A percentile compares a stretch with the other conserved stretches of the same genome.
Evolutionary conservation across 2,113 vertebrate genomes (phyloP).

Genomic region (human): DNA sequence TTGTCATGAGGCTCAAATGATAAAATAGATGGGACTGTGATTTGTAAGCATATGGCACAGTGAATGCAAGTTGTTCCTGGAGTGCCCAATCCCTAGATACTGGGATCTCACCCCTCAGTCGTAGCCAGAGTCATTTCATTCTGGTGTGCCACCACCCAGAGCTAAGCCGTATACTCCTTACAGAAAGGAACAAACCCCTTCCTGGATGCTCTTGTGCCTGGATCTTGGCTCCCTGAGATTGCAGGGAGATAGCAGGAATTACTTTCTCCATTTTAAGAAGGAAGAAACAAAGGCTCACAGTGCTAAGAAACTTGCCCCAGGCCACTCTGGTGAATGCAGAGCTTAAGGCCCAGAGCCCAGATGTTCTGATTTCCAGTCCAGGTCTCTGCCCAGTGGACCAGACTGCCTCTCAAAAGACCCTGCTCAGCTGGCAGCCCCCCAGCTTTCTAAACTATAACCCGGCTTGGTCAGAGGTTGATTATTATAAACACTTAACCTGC

Average conservation of each 20-base stretch:
- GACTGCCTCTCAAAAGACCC: neutral
- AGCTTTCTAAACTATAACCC: accelerated
- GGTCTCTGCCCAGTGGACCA: neutral
- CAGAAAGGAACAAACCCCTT: neutral
- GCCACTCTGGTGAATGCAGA: neutral
- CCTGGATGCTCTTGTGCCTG: accelerated
- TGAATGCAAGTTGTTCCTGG: too few relatives aligned
- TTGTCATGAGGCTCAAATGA: accelerated
- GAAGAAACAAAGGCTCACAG: neutral
- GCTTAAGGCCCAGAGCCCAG: neutral
- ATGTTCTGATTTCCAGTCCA: neutral
- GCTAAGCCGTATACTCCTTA: accelerated
- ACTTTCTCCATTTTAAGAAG: neutral
- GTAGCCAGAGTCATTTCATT: neutral
- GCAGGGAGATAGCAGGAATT: neutral
- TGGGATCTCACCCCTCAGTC: neutral
- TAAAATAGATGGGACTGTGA: neutral
- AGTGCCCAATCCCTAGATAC: neutral
- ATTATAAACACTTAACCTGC: neutral
- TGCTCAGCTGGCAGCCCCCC: neutral
- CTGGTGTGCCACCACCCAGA: too few relatives aligned
- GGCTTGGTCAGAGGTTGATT: too few relatives aligned
- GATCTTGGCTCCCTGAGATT: neutral
- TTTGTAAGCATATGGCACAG: neutral
- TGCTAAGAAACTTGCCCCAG: neutral